Base-by-base conservation (phyloP, 1,140 invertebrate species). In the Aphis gossypii region DNA sequence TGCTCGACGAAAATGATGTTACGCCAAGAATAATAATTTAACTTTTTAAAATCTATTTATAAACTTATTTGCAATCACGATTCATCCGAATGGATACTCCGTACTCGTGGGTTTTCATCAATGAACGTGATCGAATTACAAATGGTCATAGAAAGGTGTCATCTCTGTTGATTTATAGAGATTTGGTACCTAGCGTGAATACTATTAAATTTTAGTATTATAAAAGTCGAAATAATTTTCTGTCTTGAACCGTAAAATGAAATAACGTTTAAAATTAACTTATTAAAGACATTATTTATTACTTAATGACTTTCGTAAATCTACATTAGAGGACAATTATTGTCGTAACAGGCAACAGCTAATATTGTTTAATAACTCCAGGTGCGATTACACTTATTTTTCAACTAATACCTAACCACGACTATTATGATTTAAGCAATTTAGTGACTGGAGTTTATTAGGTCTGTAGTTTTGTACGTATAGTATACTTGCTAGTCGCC, bases 21-120 rank as follows among this genome's bases (percentile, higher is more conserved):
- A 9, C 7, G 44, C 2, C n/a, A 23, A 38, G 87, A 89, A 89
- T 89, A 89, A 38, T 89, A 54, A 89, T 86, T 86, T 48, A 6
- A 46, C 30, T n/a, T n/a, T 76, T 76, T 7, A 87, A 89, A 54
- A 89, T 89, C 87, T 89, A 89, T 89, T 89, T 54, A 4, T 54
- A 89, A 89, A 35, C 25, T 38, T 46, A 89, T 54, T 89, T 51
- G 35, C 20, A 89, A 89, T 87, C 21, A 21, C 20, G 9, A 51
- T 35, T 35, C 30, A 76, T 2, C 11, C n/a, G 14, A 76, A 76
- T 76, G 14, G 60, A 1, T 18, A 76, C 60, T n/a, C 8, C 3
- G 23, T 87, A 48, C 21, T 84, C 21, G 25, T 41, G 38, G 38
- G 38, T 54, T 89, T 54, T 54, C 46, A 21, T 54, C 46, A 89